Evolutionary conservation across 1,140 invertebrate species (phyloP).

Genomic region (Procambarus clarkii): DNA sequence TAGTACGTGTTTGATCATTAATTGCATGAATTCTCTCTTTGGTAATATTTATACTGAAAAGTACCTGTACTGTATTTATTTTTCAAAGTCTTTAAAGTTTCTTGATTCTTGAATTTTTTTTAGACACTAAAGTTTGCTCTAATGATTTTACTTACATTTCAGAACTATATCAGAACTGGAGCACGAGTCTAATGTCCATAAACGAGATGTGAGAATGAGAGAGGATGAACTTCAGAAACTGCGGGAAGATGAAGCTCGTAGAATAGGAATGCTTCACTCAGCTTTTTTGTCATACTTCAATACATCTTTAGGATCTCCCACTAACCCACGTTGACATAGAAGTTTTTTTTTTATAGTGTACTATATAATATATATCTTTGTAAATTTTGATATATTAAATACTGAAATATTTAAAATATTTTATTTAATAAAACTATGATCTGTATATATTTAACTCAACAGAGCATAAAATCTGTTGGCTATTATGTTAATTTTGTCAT

Average conservation of each 20-base stretch:
- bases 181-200: constrained; percentile 1
- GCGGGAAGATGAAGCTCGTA: constrained; percentile 49
- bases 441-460: no score
- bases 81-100: no score
- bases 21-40: no score
- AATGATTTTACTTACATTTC: background rate
- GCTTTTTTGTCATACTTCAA: constrained; percentile 59
- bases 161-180: constrained; percentile 47
- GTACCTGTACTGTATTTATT: no score
- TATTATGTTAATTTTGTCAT: no score
- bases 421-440: no score
- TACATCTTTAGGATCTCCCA: constrained; percentile 20
- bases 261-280: constrained; percentile 48
- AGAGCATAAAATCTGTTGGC: no score
- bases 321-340: background rate
- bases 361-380: background rate
- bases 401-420: background rate
- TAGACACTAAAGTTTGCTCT: background rate
- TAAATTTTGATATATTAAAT: background rate
- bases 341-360: background rate
- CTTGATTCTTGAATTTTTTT: no score
- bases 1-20: no score
- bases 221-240: constrained; percentile 36
- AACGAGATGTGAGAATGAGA: constrained; percentile 21
- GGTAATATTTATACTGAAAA: no score